These are phyloP conservation scores for Oncorhynchus keta DNA, from an alignment of 2,113 vertebrate species.

Conservation along the genomic window DNA sequence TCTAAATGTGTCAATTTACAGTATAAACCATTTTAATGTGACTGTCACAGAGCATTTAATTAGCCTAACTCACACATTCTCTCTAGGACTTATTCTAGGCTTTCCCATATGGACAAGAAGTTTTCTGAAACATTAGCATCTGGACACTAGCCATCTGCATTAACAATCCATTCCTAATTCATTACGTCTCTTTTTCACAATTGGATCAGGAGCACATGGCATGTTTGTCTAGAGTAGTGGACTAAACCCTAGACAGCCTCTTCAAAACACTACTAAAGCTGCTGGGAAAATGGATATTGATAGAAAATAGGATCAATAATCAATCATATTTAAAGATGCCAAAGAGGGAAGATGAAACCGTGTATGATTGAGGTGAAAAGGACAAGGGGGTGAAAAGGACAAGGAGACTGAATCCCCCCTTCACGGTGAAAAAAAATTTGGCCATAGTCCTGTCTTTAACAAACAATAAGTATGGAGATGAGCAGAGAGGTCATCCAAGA, in stretches of 20 bases:
- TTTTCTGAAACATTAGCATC: not conserved
- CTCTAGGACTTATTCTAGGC: not conserved
- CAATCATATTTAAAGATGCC: slow-evolving; percentile 55
- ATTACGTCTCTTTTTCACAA: not conserved
- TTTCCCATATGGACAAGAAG: not conserved
- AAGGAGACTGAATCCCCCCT: slow-evolving; percentile 39
- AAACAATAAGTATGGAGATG: slow-evolving; percentile 59
- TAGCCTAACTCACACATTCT: not conserved
- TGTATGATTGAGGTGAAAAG: slow-evolving; percentile 24
- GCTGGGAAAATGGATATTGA: slow-evolving; percentile 52
- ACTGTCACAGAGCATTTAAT: not conserved
- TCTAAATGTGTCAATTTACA: no score
- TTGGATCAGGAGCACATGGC: not conserved
- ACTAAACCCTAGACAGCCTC: slow-evolving; percentile 11
- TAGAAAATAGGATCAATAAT: slow-evolving; percentile 48
- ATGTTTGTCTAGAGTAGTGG: slow-evolving; percentile 17
- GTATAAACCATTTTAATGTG: no score
- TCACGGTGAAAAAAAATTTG: not conserved
- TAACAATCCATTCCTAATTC: not conserved
- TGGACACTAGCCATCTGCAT: not conserved
- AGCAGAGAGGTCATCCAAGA: slow-evolving; percentile 20
- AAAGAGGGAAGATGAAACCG: slow-evolving; percentile 40
- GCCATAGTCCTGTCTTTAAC: slow-evolving; percentile 13
- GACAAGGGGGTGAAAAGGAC: slow-evolving; percentile 19
- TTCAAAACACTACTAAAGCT: slow-evolving; percentile 32